Evolutionary conservation across 1,140 invertebrate genomes (phyloP).

Genomic region (Zaprionus capensis): DNA sequence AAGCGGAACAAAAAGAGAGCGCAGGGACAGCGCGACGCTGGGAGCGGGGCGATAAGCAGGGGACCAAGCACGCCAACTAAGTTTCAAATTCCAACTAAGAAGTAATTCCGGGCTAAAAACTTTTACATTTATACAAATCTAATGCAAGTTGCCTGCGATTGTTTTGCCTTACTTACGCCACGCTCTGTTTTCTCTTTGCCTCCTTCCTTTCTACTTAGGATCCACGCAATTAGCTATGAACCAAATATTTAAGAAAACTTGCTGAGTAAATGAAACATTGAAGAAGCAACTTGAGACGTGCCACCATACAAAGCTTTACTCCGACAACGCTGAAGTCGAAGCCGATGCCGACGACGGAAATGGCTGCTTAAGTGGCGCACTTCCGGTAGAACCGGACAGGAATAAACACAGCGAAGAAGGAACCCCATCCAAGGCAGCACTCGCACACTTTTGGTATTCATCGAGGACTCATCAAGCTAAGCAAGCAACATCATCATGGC

Average conservation of each 20-base stretch:
- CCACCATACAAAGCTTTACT: neutral
- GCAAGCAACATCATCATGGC: conserved; percentile 36
- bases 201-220: conserved; percentile 33
- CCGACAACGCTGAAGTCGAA: neutral
- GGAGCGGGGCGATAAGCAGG: neutral
- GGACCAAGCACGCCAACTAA: conserved; percentile 35
- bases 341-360: conserved; percentile 59
- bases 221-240: conserved; percentile 67
- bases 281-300: conserved; percentile 44
- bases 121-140: conserved; percentile 61
- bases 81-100: conserved; percentile 74
- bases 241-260: conserved; percentile 44
- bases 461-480: conserved; percentile 18
- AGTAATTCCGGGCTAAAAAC: conserved; percentile 56
- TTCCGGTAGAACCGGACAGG: conserved; percentile 61
- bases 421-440: neutral
- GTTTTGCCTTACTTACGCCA: conserved; percentile 4
- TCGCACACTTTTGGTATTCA: neutral
- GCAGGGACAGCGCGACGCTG: neutral
- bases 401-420: conserved; percentile 31
- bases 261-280: conserved; percentile 33
- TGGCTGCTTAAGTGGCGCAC: conserved; percentile 75
- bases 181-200: conserved; percentile 7
- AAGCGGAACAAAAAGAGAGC: conserved; percentile 1
- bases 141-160: conserved; percentile 39